Base-by-base conservation (phyloP, 2,888 invertebrate genomes). In the Eremobia ochroleuca region DNA sequence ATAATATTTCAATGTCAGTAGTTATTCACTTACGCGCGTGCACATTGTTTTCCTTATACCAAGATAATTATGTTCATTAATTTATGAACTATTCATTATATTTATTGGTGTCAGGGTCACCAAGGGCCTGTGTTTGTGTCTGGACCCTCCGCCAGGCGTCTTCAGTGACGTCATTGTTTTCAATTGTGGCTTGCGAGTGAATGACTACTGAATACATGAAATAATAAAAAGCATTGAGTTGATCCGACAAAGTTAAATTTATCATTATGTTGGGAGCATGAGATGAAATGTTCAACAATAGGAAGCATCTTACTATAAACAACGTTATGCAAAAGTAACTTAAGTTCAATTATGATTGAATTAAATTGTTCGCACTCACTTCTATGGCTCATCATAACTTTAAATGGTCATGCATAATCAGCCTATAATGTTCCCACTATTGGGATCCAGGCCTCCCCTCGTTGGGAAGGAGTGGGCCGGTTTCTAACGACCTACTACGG, bases 41-140 rank as follows among this genome's bases (percentile, higher is more conserved):
- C 13, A 62, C 73, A 81, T 66, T 74, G 55, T 86, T 84, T 86
- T 86, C 84, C 87, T 84, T 84, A 76, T 84, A 31, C 58, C 21
- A n/a, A 66, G 58, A 69, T 43, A 67, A n/a, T 75, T 49, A n/a
- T 49, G 58, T 11, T 28, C 34, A 64, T 61, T 28, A 64, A 64
- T 64, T 85, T 81, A 82, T 82, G 28, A 61, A 65, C 71, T 82
- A 82, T 76, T 58, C 70, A 37, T 70, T 59, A 49, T 76, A 52
- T 78, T 86, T 73, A 84, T 79, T 74, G 31, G 66, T 85, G 87
- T 40, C 85, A 85, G 52, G 81, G 87, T 77, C 73, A 34, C n/a
- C 70, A 55, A 72, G 78, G 74, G 55, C 65, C 5, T 65, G 49
- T 52, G n/a, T 46, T 18, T 40, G 21, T 58, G 43, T 40, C 13